Evolutionary conservation across 2,888 invertebrate genomes (phyloP).

Genomic region (Lasioglossum vierecki): DNA sequence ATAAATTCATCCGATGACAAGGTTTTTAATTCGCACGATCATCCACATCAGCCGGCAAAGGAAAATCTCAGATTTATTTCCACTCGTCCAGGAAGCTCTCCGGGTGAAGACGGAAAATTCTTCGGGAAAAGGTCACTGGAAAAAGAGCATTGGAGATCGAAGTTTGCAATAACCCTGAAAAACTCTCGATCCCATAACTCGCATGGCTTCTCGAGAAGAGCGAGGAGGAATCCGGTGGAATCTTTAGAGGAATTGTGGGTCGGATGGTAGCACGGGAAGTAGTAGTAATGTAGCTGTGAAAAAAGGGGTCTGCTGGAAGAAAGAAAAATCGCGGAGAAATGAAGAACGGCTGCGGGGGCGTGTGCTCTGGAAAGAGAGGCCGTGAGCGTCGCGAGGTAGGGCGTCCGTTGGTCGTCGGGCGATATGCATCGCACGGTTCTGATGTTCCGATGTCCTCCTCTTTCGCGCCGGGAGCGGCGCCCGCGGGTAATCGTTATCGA

Average conservation of each 20-base stretch:
- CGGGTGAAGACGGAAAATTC: background rate
- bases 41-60: background rate
- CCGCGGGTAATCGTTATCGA: conserved; percentile 70
- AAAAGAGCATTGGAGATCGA: background rate
- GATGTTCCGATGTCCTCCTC: conserved; percentile 58
- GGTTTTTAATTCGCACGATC: background rate
- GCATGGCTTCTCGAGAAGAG: background rate
- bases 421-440: conserved; percentile 61
- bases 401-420: conserved; percentile 39
- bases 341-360: background rate
- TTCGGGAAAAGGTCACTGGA: background rate
- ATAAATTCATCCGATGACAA: no score
- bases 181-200: background rate
- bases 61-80: background rate
- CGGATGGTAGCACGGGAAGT: background rate
- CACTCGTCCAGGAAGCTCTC: background rate
- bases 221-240: background rate
- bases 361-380: conserved; percentile 13
- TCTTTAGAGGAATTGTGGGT: background rate
- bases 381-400: conserved; percentile 18
- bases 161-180: background rate
- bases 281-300: background rate
- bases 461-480: conserved; percentile 43
- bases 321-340: conserved; percentile 27
- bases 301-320: conserved; percentile 1